Conservation (phyloP, 1,140 invertebrate genomes). For the Drosophila kepulauana region DNA sequence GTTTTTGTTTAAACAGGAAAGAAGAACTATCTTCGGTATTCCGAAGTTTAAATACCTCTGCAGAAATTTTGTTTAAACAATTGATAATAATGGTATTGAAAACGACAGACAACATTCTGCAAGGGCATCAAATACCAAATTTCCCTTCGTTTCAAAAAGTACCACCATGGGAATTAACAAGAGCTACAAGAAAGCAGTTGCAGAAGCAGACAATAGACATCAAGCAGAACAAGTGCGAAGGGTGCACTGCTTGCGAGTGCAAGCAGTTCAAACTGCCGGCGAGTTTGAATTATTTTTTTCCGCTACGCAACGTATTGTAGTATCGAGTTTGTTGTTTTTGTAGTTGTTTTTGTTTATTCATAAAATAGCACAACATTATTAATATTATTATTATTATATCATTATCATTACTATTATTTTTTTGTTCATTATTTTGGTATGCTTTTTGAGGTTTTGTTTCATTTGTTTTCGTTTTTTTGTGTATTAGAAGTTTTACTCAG, state of each 20-base stretch:
- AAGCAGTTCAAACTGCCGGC: conserved; percentile 1
- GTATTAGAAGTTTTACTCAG: conserved; percentile 54
- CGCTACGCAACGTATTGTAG: conserved; percentile 6
- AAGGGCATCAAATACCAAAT: background rate
- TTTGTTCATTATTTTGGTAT: conserved; percentile 72
- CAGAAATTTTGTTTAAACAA: conserved; percentile 1
- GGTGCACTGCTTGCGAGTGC: background rate
- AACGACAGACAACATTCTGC: conserved; percentile 5
- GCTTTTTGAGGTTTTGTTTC: conserved; percentile 58
- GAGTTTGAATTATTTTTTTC: conserved; percentile 2
- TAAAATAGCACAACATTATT: conserved; percentile 72
- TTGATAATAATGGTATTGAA: background rate
- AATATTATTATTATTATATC: conserved; percentile 46
- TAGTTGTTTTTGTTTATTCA: conserved; percentile 65
- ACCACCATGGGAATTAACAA: background rate
- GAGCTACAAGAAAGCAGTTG: background rate
- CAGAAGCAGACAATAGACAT: background rate
- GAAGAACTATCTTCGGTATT: conserved; percentile 1
- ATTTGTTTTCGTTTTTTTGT: conserved; percentile 45
- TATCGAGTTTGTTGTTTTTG: conserved; percentile 32
- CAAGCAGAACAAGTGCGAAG: background rate
- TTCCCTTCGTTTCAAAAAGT: conserved; percentile 7
- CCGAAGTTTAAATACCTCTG: conserved; percentile 9
- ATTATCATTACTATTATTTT: conserved; percentile 50
- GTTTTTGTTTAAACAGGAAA: background rate